Conservation (phyloP, 2,797 vertebrate genomes). For the Ibycter americanus region DNA sequence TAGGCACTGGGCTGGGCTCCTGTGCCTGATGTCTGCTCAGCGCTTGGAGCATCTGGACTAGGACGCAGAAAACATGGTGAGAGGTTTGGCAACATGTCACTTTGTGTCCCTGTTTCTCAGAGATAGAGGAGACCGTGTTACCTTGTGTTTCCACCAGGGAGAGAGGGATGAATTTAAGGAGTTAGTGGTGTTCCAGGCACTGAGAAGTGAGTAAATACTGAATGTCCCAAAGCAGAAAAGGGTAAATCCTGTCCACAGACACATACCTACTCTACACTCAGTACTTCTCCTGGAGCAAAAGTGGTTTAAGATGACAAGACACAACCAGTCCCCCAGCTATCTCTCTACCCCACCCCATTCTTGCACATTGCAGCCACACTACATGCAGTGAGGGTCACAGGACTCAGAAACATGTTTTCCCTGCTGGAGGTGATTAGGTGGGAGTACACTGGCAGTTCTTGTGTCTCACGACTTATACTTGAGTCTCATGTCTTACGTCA, state of each 20-base stretch:
- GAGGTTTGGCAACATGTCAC: neutral
- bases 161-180: neutral
- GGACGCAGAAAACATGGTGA: neutral
- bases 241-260: neutral
- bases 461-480: neutral
- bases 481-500: accelerated
- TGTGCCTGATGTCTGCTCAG: neutral
- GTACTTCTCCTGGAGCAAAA: neutral
- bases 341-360: neutral
- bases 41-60: neutral
- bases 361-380: neutral
- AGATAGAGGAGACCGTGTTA: neutral
- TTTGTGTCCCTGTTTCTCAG: neutral
- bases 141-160: neutral
- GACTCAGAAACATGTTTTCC: neutral
- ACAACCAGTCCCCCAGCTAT: neutral
- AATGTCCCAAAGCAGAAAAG: neutral
- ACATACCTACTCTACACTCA: neutral
- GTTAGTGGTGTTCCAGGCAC: neutral
- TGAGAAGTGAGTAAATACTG: neutral
- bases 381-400: accelerated
- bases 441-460: neutral
- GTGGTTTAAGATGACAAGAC: neutral
- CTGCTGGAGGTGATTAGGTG: neutral
- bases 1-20: neutral